Evolutionary conservation across 2,113 vertebrate species (phyloP).

Genomic region (Rhinopomastus cyanomelas): DNA sequence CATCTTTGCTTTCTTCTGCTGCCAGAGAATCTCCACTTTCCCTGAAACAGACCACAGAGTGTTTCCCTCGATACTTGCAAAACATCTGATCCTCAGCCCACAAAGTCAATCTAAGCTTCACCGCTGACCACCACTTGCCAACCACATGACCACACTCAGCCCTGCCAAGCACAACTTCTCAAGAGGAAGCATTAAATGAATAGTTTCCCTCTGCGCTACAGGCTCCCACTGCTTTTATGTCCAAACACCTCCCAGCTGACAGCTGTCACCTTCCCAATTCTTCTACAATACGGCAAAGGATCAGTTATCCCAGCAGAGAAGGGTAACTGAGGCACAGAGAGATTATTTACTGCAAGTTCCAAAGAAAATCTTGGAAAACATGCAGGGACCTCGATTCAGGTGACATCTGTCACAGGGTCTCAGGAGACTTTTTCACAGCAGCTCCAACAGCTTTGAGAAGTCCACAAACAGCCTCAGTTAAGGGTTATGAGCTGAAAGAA

Average conservation of each 20-base stretch:
- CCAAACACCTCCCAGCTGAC: neutral
- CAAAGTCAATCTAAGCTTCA: neutral
- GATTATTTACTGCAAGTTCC: neutral
- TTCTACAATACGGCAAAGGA: neutral
- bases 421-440: neutral
- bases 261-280: neutral
- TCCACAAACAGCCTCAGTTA: neutral
- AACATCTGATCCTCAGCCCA: neutral
- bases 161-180: neutral
- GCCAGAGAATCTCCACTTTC: neutral
- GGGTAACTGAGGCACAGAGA: neutral
- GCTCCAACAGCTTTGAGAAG: neutral
- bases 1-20: neutral
- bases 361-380: neutral
- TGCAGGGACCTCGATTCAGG: neutral
- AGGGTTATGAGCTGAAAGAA: neutral
- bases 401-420: neutral
- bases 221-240: neutral
- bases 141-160: neutral
- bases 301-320: neutral
- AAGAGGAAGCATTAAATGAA: neutral
- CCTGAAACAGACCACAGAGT: neutral
- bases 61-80: neutral
- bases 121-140: neutral
- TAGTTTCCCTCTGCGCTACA: neutral